Evolutionary conservation across 2,113 vertebrate species (phyloP), one percentile per base, ranked within the genome.

Genomic region (Damaliscus lunatus): DNA sequence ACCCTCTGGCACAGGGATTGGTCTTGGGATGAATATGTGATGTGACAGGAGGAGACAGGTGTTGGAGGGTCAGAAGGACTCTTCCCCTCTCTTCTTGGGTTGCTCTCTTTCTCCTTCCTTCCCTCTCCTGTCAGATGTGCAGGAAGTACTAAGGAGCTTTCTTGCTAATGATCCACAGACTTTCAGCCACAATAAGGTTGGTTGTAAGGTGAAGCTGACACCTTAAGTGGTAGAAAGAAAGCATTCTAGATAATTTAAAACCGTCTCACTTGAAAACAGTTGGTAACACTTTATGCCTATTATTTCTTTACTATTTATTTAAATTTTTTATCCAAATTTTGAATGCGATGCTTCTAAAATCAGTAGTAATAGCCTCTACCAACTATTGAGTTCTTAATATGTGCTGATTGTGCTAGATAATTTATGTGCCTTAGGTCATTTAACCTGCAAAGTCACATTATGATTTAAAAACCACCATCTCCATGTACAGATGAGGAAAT

Each of bases 291-390:
- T 89, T 78, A 55, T 94, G 23, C 7, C n/a, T 87, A 27, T 11
- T 31, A 43, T 74, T 90, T 87, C 23, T 91, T 92, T 85, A 19
- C 1, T 12, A 81, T 64, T 59, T 91, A 48, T 84, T 88, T 55
- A 91, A 96, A 50, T 85, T 83, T 96, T 95, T 82, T 62, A 53
- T 29, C 6, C 33, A 82, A 85, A 78, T 50, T 94, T 84, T 93
- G 40, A 94, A 87, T 81, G 21, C 17, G 7, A 74, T 91, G 27
- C 5, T 78, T 94, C 89, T 46, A 71, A 93, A 83, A 78, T 81
- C 7, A 88, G 19, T 57, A 92, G 52, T 85, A 71, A 83, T 55
- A 71, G 12, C 25, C 84, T 62, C 13, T 91, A 83, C 53, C 27
- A 74, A 74, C 11, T 55, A 62, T 48, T 55, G 21, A 80, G 2